phyloP scores from a whole-genome alignment of 92 coral and sea anemone species.

The Blastomussa wellsi region DNA sequence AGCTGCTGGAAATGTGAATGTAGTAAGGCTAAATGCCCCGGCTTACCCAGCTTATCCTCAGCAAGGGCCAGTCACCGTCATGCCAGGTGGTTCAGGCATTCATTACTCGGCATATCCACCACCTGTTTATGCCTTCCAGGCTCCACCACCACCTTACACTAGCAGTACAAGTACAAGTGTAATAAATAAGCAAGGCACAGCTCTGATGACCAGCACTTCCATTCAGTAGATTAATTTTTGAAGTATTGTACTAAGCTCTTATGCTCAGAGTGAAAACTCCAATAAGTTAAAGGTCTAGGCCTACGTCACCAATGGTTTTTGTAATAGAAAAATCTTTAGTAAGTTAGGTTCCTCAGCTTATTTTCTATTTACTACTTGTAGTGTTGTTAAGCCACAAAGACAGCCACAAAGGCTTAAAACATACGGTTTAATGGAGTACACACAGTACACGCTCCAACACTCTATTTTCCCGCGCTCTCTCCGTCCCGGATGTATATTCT shows the following conservation, averaged over 20 bases:
- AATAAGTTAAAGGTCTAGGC: neutral
- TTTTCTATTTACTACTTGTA: too few species aligned
- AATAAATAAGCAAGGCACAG: constrained; percentile 2
- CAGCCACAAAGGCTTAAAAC: too few species aligned
- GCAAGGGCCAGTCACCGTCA: constrained; percentile 3
- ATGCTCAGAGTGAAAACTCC: neutral
- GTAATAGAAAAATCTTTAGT: too few species aligned
- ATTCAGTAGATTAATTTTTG: neutral
- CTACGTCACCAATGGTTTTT: too few species aligned
- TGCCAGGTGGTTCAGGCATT: neutral
- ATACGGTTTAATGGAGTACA: too few species aligned
- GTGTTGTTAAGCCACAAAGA: too few species aligned
- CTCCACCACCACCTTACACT: constrained; percentile 32
- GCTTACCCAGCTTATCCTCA: constrained; percentile 29
- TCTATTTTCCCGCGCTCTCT: too few species aligned
- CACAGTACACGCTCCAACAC: too few species aligned
- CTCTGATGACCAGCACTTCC: neutral
- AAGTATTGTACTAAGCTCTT: neutral
- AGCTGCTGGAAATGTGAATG: constrained; percentile 1
- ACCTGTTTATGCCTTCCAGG: constrained; percentile 1
- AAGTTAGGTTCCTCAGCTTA: too few species aligned
- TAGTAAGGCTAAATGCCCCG: constrained; percentile 12
- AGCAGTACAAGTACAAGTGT: neutral
- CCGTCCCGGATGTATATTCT: too few species aligned
- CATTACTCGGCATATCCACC: constrained; percentile 28